Evolutionary conservation across 2,113 vertebrate genomes (phyloP), one percentile per base, ranked within the genome.

Genomic region (Zosterops lateralis): DNA sequence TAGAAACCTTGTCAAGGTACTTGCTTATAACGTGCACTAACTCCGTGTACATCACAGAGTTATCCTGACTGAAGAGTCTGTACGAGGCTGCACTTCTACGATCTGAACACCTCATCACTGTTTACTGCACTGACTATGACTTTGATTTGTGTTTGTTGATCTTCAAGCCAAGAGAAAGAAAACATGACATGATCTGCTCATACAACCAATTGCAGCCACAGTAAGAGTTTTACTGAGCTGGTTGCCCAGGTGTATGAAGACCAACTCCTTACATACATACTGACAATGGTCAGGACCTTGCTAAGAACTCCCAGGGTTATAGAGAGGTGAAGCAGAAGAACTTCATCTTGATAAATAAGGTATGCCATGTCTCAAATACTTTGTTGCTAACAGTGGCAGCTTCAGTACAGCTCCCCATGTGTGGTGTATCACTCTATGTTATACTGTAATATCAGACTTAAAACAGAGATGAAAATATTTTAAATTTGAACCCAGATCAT

Each of bases 41-140:
- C 14, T 73, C 67, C 0, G 0, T 14, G 21, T 28, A 58, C 15
- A 3, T 65, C 45, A n/a, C 0, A 6, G 50, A 65, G n/a, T 26
- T 31, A 60, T 5, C n/a, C 56, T 16, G 22, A 65, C 38, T 29
- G 34, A 28, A 15, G 22, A 45, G 38, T 17, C 58, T 74, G 56
- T 13, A 62, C 56, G 28, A 89, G 24, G 72, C 42, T 89, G 26
- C 24, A 29, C 47, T 53, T 80, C 72, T 86, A 7, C 7, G 38
- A 84, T 42, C n/a, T 32, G 36, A 91, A 86, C 34, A 71, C 12
- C 34, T 70, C 2, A 1, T 64, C 79, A n/a, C 76, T 51, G n/a
- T 17, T 83, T 32, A 32, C 47, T 58, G 36, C 21, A 18, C 45
- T 64, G 53, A 56, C 44, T 21, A 76, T 5, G 44, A 81, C 64